Percentiles rank a stretch among this genome's conserved stretches.
Evolutionary conservation across 2,888 invertebrate genomes (phyloP).

Genomic region (Alitta virens): DNA sequence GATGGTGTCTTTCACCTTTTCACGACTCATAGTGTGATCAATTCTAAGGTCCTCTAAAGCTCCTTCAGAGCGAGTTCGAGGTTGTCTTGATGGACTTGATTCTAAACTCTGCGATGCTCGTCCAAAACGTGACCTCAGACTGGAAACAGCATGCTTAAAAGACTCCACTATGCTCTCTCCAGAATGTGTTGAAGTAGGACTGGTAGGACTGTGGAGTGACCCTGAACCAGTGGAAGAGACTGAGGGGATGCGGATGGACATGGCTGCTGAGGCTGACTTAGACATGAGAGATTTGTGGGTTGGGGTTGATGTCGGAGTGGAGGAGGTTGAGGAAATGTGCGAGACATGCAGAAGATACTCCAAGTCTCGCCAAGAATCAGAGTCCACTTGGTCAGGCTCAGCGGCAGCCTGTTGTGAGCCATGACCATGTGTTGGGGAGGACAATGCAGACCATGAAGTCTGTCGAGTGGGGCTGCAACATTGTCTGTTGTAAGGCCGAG

Average conservation of each 20-base stretch:
- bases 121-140: constrained; percentile 34
- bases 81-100: constrained; percentile 8
- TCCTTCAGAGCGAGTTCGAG: constrained; percentile 11
- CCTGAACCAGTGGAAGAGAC: background rate
- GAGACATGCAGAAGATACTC: background rate
- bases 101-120: constrained; percentile 7
- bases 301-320: background rate
- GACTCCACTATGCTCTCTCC: constrained; percentile 36
- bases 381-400: too few relatives aligned
- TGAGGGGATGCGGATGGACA: background rate
- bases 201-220: background rate
- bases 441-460: too few relatives aligned
- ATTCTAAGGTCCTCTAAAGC: constrained; percentile 12
- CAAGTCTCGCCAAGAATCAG: constrained; percentile 5
- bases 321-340: background rate
- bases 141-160: constrained; percentile 39
- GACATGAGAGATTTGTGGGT: too few relatives aligned
- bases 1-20: background rate
- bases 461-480: too few relatives aligned
- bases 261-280: background rate
- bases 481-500: too few relatives aligned
- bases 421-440: too few relatives aligned
- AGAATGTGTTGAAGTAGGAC: constrained; percentile 7
- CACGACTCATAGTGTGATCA: background rate
- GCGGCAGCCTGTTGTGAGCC: too few relatives aligned